Conservation (phyloP, 2,888 invertebrate species). For the Unio delphinus region DNA sequence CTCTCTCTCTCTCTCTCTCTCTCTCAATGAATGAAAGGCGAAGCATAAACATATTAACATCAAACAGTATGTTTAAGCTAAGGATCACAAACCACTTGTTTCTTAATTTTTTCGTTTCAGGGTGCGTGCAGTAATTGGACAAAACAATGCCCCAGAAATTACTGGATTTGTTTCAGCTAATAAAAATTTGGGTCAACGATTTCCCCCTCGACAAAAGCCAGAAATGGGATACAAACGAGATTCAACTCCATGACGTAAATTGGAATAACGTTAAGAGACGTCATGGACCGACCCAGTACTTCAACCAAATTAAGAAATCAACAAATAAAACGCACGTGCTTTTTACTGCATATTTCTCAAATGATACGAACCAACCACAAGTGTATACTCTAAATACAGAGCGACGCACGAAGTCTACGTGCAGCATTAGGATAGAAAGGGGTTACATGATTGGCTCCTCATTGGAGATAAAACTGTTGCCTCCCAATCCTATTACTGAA, state of each 20-base stretch:
- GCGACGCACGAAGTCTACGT: slow-evolving; percentile 66
- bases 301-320: slow-evolving; percentile 39
- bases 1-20: no score
- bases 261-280: slow-evolving; percentile 67
- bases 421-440: slow-evolving; percentile 62
- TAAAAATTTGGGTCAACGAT: slow-evolving; percentile 48
- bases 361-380: slow-evolving; percentile 67
- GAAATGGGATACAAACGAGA: slow-evolving; percentile 54
- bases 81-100: no score
- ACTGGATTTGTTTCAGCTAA: slow-evolving; percentile 54
- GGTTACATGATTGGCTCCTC: slow-evolving; percentile 57
- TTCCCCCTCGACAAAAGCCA: slow-evolving; percentile 53
- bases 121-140: not conserved
- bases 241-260: slow-evolving; percentile 66
- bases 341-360: slow-evolving; percentile 67
- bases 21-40: no score
- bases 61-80: no score
- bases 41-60: no score
- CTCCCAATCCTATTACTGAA: slow-evolving; percentile 70
- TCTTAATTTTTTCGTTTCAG: no score
- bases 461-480: slow-evolving; percentile 65
- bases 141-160: slow-evolving; percentile 49
- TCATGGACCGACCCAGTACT: slow-evolving; percentile 66
- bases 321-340: slow-evolving; percentile 59
- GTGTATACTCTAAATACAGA: slow-evolving; percentile 70